Percentiles rank a stretch among this genome's conserved stretches.
Evolutionary conservation across 1,140 invertebrate species (phyloP).

Genomic region (Brachionus rubens): DNA sequence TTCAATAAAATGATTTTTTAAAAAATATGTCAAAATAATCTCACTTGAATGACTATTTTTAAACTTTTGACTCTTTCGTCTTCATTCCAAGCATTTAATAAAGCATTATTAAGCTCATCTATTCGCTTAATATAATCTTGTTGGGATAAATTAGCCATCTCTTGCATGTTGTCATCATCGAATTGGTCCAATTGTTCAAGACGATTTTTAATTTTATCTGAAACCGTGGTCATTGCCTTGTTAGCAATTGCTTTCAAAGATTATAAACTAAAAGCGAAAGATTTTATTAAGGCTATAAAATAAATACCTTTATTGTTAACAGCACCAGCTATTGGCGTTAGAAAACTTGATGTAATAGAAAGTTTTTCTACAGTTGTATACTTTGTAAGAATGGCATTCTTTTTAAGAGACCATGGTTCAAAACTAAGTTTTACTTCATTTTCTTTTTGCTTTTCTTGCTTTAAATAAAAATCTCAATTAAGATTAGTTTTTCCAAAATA

Average conservation of each 20-base stretch:
- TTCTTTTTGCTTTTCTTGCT: slow-evolving; percentile 55
- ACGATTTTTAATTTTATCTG: slow-evolving; percentile 83
- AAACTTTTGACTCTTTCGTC: slow-evolving; percentile 91
- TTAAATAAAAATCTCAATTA: slow-evolving; percentile 49
- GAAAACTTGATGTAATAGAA: slow-evolving; percentile 80
- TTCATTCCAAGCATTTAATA: slow-evolving; percentile 81
- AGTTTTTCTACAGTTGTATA: slow-evolving; percentile 87
- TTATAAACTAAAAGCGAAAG: too few species aligned
- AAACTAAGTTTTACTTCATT: slow-evolving; percentile 60
- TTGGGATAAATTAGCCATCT: slow-evolving; percentile 78
- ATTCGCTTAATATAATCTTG: slow-evolving; percentile 84
- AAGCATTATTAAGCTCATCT: slow-evolving; percentile 81
- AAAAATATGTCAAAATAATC: too few species aligned
- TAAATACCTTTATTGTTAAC: slow-evolving; percentile 46
- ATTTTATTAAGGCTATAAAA: too few species aligned
- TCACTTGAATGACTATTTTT: slow-evolving; percentile 85
- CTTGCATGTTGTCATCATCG: slow-evolving; percentile 71
- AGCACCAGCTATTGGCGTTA: slow-evolving; percentile 53
- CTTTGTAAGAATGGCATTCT: slow-evolving; percentile 73
- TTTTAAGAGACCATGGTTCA: slow-evolving; percentile 73
- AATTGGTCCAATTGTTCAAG: slow-evolving; percentile 90
- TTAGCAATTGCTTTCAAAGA: not conserved
- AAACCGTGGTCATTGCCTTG: slow-evolving; percentile 64
- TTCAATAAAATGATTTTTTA: slow-evolving; percentile 47
- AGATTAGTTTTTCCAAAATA: not conserved